Percentiles rank a stretch among this genome's conserved stretches.
Conservation (phyloP, 2,797 vertebrate species). For the Gymnodraco acuticeps region DNA sequence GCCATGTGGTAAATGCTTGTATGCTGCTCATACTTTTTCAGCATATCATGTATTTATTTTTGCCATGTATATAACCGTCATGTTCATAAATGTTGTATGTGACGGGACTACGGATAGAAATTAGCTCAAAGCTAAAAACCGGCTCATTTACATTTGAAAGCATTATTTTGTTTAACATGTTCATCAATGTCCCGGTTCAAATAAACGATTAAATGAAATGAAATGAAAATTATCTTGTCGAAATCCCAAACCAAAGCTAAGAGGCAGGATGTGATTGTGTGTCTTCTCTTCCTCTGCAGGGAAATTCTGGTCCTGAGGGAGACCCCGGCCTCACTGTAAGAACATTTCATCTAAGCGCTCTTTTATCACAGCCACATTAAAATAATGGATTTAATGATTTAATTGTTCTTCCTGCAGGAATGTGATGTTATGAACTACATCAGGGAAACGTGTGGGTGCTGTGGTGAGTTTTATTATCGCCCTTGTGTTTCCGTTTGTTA, state of each 20-base stretch:
- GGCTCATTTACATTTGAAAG: too few relatives aligned
- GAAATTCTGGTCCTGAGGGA: constrained; percentile 90
- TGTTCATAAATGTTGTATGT: too few relatives aligned
- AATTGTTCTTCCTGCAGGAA: constrained; percentile 83
- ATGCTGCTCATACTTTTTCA: too few relatives aligned
- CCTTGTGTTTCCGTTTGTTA: background rate
- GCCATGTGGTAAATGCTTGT: too few relatives aligned
- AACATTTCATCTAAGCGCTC: constrained; percentile 32
- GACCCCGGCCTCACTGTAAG: constrained; percentile 96
- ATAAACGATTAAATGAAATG: too few relatives aligned
- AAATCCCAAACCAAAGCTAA: background rate
- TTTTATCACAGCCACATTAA: constrained; percentile 3
- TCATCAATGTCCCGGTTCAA: too few relatives aligned
- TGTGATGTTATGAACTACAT: constrained; percentile 98
- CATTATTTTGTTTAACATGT: too few relatives aligned
- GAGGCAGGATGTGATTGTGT: constrained; percentile 14
- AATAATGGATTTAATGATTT: background rate
- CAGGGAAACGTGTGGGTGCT: constrained; percentile 97
- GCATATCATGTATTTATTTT: too few relatives aligned
- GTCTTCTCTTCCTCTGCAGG: constrained; percentile 81
- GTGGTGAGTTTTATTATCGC: constrained; percentile 84
- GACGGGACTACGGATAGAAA: too few relatives aligned
- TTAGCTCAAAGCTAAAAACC: too few relatives aligned
- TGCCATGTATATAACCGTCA: too few relatives aligned
- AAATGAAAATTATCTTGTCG: background rate